Base-by-base conservation (phyloP, 2,797 vertebrate species). In the Columba guinea region DNA sequence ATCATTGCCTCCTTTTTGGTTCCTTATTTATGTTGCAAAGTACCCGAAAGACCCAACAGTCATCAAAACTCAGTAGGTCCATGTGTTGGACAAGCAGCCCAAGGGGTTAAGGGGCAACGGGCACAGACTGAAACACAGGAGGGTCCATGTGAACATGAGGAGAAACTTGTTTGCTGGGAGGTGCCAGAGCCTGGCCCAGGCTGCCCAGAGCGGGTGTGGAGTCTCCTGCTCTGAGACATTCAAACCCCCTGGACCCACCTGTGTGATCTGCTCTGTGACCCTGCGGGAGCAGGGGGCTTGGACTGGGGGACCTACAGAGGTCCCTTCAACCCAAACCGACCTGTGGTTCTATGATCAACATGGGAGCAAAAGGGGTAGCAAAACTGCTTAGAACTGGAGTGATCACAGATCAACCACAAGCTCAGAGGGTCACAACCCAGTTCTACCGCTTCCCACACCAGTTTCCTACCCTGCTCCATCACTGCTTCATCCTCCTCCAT, bases 21-120 rank as follows among this genome's bases (percentile, higher is more conserved):
- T 81, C 23, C 27, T 87, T 77, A 7, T 44, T 78, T 75, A 17
- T 27, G 6, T 35, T 48, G 23, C 6, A 48, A 53, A n/a, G 13
- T 21, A 6, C 20, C 44, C 51, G 22, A 2, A 89, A 73, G 51
- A 16, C 30, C 15, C n/a, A 16, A 0, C 0, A 0, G 11, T 10
- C 19, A 13, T 11, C 73, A 76, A 62, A 30, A 32, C 22, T 65
- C 52, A n/a, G 44, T 30, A 52, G 9, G 19, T 89, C 19, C 11
- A 7, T 11, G 7, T 1, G 1, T 10, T 23, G n/a, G 77, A 63
- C 30, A 77, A 79, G 46, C 0, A 2, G 4, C 28, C 49, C 8
- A 10, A 23, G 34, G 46, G 15, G 9, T 58, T 78, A 75, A 59
- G 2, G 7, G 23, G 9, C 44, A 46, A 46, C 19, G 9, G 19